A percentile compares a stretch with the other conserved stretches of the same genome.
Evolutionary conservation across 2,113 vertebrate genomes (phyloP).

Genomic region (Indicator indicator): DNA sequence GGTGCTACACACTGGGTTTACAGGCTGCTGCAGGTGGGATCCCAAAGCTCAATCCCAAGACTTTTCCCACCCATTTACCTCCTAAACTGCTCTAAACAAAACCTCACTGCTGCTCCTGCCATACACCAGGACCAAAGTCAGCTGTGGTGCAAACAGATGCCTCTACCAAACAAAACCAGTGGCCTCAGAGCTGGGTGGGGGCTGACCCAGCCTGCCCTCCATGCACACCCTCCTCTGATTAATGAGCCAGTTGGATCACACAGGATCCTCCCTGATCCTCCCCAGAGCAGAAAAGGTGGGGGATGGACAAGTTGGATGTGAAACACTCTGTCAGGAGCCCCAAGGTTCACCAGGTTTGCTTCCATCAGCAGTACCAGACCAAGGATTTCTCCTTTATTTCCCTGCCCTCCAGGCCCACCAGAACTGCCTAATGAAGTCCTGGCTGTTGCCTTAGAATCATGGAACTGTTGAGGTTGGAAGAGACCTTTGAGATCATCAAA

Average conservation of each 20-base stretch:
- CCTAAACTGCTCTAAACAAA: not conserved
- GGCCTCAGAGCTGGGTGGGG: not conserved
- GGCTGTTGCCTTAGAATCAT: not conserved
- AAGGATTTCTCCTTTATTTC: not conserved
- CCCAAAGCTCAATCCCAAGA: not conserved
- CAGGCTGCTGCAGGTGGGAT: not conserved
- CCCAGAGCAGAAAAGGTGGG: not conserved
- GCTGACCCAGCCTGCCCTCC: not conserved
- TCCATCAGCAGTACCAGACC: not conserved
- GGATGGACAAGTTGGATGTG: not conserved
- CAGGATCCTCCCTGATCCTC: conserved; percentile 7
- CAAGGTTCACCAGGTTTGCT: not conserved
- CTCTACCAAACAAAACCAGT: not conserved
- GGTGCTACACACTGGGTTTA: not conserved
- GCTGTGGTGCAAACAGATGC: not conserved
- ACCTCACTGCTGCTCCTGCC: not conserved
- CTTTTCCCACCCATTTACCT: not conserved
- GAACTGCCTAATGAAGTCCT: not conserved
- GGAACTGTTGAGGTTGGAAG: too few species aligned
- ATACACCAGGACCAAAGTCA: not conserved
- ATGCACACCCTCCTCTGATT: not conserved
- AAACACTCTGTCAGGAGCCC: not conserved
- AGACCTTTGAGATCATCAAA: too few species aligned
- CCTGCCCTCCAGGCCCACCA: not conserved
- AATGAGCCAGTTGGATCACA: not conserved